Conservation (phyloP, 2,888 invertebrate species). For the Cosmia trapezina region DNA sequence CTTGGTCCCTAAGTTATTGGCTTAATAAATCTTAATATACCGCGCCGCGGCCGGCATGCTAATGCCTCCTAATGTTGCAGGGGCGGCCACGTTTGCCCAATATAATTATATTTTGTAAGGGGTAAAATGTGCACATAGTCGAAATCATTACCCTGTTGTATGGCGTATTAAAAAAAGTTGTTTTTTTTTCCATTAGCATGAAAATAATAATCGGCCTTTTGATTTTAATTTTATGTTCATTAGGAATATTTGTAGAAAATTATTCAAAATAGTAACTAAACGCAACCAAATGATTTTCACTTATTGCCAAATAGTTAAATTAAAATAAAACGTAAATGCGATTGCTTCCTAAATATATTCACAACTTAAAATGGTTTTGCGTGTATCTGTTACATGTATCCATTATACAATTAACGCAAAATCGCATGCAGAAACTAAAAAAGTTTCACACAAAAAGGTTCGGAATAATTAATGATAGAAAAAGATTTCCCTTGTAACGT, state of each 20-base stretch:
- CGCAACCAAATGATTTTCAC: background rate
- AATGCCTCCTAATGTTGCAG: conserved; percentile 73
- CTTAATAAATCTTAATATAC: conserved; percentile 77
- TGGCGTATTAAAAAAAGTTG: background rate
- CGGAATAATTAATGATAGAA: conserved; percentile 80
- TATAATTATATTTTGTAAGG: conserved; percentile 63
- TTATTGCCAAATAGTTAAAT: conserved; percentile 8
- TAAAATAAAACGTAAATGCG: background rate
- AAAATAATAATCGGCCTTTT: background rate
- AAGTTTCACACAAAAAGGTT: conserved; percentile 52
- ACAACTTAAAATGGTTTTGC: conserved; percentile 18
- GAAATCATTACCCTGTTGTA: conserved; percentile 1
- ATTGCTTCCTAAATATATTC: conserved; percentile 23
- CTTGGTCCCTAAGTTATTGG: conserved; percentile 70
- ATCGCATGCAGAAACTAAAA: conserved; percentile 59
- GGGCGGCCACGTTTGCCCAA: conserved; percentile 62
- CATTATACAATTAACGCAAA: conserved; percentile 70
- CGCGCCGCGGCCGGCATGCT: conserved; percentile 67
- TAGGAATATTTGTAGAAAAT: background rate
- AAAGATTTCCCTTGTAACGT: conserved; percentile 80
- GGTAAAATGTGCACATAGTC: conserved; percentile 49
- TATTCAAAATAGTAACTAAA: background rate
- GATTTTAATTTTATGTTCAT: background rate
- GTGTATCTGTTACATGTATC: conserved; percentile 36
- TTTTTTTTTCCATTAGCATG: background rate